These are phyloP conservation scores for Urocyon cinereoargenteus DNA, from an alignment of 2,797 vertebrate genomes.

Conservation along the genomic window DNA sequence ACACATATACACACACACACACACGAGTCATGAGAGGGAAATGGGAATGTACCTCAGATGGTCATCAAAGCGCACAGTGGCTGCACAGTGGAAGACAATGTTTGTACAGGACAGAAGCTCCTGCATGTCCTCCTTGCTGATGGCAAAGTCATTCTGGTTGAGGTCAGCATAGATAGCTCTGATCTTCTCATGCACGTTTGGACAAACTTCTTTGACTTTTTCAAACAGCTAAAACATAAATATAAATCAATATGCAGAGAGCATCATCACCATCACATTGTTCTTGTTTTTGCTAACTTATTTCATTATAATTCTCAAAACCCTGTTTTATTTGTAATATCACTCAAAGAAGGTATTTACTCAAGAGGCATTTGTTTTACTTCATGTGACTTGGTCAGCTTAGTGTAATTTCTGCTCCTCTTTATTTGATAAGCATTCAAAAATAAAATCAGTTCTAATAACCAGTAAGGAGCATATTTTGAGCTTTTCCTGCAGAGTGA, in stretches of 20 bases:
- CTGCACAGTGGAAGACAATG: conserved; percentile 93
- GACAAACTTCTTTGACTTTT: conserved; percentile 93
- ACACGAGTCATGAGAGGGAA: background rate
- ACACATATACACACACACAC: no score
- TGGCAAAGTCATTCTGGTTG: conserved; percentile 93
- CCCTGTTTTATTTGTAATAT: background rate
- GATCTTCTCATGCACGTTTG: conserved; percentile 95
- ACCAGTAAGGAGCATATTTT: background rate
- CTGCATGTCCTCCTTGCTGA: conserved; percentile 92
- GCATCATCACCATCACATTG: background rate
- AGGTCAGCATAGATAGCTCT: conserved; percentile 95
- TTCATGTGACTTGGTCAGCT: background rate
- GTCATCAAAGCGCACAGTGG: conserved; percentile 93
- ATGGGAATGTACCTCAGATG: conserved; percentile 88
- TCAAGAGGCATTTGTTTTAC: background rate
- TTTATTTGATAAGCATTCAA: background rate
- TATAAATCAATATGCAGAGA: background rate
- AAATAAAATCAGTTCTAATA: background rate
- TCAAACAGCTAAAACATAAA: conserved; percentile 93
- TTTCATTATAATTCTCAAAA: background rate
- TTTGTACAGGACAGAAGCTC: conserved; percentile 91
- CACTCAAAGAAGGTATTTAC: background rate
- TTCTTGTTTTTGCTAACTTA: background rate
- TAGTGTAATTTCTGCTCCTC: background rate
- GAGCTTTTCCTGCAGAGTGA: background rate